A percentile compares a stretch with the other conserved stretches of the same genome.
phyloP scores from a whole-genome alignment of 2,888 invertebrate species.

The Drosophila aldrichi region DNA sequence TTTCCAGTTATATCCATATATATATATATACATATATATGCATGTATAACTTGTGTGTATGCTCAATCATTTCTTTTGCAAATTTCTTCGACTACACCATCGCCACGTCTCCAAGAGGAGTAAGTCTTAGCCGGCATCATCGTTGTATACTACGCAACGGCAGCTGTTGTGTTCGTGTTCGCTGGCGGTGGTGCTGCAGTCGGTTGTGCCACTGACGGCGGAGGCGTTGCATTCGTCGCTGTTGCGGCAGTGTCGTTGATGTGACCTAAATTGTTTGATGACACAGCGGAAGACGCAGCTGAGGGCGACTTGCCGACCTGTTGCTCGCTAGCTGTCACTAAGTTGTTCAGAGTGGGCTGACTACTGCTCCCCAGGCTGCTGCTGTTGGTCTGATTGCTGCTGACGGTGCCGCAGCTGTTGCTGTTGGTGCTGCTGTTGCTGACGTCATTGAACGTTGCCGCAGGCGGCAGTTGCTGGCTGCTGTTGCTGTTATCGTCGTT shows the following conservation, averaged over 20 bases:
- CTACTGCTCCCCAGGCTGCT: slow-evolving; percentile 73
- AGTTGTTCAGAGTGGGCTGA: slow-evolving; percentile 53
- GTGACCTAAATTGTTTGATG: slow-evolving; percentile 40
- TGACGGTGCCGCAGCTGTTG: slow-evolving; percentile 83
- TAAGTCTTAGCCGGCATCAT: slow-evolving; percentile 77
- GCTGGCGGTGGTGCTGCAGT: slow-evolving; percentile 75
- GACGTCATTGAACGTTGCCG: slow-evolving; percentile 81
- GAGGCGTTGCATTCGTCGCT: slow-evolving; percentile 53
- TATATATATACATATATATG: slow-evolving; percentile 11
- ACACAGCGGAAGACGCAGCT: slow-evolving; percentile 27
- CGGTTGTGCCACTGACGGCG: slow-evolving; percentile 64
- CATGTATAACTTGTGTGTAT: slow-evolving; percentile 10
- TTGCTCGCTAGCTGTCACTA: slow-evolving; percentile 40
- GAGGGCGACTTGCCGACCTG: slow-evolving; percentile 60
- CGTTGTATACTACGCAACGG: slow-evolving; percentile 85
- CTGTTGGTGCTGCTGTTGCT: slow-evolving; percentile 84
- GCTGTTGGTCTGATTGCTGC: slow-evolving; percentile 81
- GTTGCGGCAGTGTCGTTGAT: slow-evolving; percentile 44
- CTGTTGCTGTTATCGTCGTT: slow-evolving; percentile 82
- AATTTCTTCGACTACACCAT: slow-evolving; percentile 46
- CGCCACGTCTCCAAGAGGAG: slow-evolving; percentile 63
- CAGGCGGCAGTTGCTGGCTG: slow-evolving; percentile 77
- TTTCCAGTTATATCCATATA: slow-evolving; percentile 16
- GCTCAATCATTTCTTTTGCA: slow-evolving; percentile 30
- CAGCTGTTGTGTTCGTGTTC: slow-evolving; percentile 82